Evolutionary conservation across 2,113 vertebrate species (phyloP), one percentile per base, ranked within the genome.

Genomic region (Oenanthe oenanthe): DNA sequence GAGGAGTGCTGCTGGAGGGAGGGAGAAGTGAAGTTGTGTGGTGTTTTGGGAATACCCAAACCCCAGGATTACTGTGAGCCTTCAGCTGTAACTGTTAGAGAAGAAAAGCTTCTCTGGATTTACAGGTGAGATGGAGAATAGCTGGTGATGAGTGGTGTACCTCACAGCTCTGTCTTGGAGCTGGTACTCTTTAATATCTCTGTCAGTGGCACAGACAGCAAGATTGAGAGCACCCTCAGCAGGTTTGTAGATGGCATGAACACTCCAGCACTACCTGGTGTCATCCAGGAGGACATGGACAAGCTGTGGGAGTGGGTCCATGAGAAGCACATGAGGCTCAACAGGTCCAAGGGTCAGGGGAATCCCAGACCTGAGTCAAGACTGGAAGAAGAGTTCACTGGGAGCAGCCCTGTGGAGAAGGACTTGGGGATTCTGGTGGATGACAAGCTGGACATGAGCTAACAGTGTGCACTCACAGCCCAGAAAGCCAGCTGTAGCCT

Each of bases 341-440:
- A 10, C 21, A 72, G 36, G 21, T 12, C 29, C 66, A 31, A 19
- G 25, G 29, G 17, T 42, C 42, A 72, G n/a, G 34, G 20, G 34
- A 79, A 50, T 36, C 42, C 17, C 42, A 43, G 31, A 34, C 1
- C 1, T 18, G 11, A 42, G 17, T 22, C 0, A 0, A 32, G 50
- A 32, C 1, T 0, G 3, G 7, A 57, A 48, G 29, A 71, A 20
- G 29, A 71, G 13, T 28, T 43, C 51, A 17, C 3, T 62, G 56
- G 40, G 8, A 54, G n/a, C 40, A 62, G 74, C 29, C 16, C 19
- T 70, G 29, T 38, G 48, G 29, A 54, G 17, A 60, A 51, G n/a
- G 29, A 25, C 20, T 34, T 72, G 17, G 12, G 34, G 8, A 15
- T 63, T 36, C 31, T 57, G 42, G 25, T 72, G 18, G 43, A 13